Evolutionary conservation across 1,140 invertebrate genomes (phyloP), one percentile per base, ranked within the genome.

Genomic region (Drosophila subobscura): DNA sequence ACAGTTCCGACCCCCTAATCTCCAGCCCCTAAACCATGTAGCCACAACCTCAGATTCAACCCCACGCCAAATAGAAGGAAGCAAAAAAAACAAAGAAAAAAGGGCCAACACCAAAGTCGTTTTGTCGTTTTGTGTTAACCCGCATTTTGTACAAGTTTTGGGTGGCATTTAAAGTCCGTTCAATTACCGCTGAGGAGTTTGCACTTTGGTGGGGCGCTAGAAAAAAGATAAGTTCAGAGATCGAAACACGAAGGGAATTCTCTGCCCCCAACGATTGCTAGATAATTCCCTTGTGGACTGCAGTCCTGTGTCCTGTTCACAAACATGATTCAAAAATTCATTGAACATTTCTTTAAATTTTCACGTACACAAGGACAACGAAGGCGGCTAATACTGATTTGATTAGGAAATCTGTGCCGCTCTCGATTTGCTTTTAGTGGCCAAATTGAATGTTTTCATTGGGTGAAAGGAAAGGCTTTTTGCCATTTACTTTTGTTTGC

Each of bases 361-460:
- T 8, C 16, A 44, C 51, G 22, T 7, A 63, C 65, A 63, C 56
- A 46, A 4, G 67, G 45, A 57, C 55, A 29, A 78, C 53, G 52
- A 46, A 68, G 46, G 44, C 57, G 59, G 79, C 75, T 63, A 66
- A 77, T 73, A 57, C 67, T 61, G 55, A 73, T 81, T 83, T 72
- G 79, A 81, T 80, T 86, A 80, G 77, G 33, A 49, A 67, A 76
- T 72, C 64, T 70, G 42, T 25, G 44, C n/a, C 53, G 46, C 53
- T 46, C 67, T 46, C 74, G 50, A 70, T 77, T 83, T 66, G 42
- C 57, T 58, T 52, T 72, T 67, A 68, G 65, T 56, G 57, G 74
- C 33, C 54, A 52, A 49, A 57, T 74, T 85, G 77, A 70, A 85
- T 86, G 80, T 80, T 85, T 85, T 80, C 68, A 85, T 85, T 45